A percentile compares a stretch with the other conserved stretches of the same genome.
Evolutionary conservation across 2,888 invertebrate genomes (phyloP).

Genomic region (Mayetiola destructor): DNA sequence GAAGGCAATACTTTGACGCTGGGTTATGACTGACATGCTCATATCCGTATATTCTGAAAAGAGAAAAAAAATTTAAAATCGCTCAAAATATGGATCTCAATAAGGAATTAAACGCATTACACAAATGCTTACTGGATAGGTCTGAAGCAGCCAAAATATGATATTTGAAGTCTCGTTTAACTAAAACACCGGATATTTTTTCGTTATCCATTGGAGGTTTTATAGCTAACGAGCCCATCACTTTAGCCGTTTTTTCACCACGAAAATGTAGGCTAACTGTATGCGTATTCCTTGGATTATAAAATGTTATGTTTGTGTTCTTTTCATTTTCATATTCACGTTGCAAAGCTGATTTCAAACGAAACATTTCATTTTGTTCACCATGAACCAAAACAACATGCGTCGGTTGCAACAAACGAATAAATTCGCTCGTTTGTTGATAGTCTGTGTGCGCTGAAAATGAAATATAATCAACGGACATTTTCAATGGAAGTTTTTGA

Average conservation of each 20-base stretch:
- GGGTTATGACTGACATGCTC: constrained; percentile 82
- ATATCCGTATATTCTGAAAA: constrained; percentile 84
- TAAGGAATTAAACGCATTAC: background rate
- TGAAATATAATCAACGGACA: constrained; percentile 98
- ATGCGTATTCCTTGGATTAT: constrained; percentile 94
- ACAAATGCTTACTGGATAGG: constrained; percentile 52
- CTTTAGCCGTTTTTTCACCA: constrained; percentile 97
- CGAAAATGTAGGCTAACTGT: constrained; percentile 84
- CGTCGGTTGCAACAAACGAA: constrained; percentile 82
- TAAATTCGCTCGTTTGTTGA: constrained; percentile 94
- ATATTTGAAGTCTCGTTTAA: constrained; percentile 96
- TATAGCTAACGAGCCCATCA: constrained; percentile 84
- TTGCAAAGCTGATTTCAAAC: constrained; percentile 84
- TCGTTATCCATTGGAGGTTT: constrained; percentile 64
- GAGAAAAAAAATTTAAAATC: constrained; percentile 3
- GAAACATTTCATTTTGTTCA: constrained; percentile 96
- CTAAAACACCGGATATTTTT: constrained; percentile 78
- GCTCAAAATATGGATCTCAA: background rate
- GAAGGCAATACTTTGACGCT: constrained; percentile 83
- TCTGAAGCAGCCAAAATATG: constrained; percentile 85
- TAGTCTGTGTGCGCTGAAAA: constrained; percentile 99
- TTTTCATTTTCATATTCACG: constrained; percentile 84
- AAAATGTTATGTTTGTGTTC: constrained; percentile 66
- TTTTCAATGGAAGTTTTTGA: constrained; percentile 87
- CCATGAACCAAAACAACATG: constrained; percentile 96